Evolutionary conservation across 2,888 invertebrate genomes (phyloP).

Genomic region (Drosophila algonquin): DNA sequence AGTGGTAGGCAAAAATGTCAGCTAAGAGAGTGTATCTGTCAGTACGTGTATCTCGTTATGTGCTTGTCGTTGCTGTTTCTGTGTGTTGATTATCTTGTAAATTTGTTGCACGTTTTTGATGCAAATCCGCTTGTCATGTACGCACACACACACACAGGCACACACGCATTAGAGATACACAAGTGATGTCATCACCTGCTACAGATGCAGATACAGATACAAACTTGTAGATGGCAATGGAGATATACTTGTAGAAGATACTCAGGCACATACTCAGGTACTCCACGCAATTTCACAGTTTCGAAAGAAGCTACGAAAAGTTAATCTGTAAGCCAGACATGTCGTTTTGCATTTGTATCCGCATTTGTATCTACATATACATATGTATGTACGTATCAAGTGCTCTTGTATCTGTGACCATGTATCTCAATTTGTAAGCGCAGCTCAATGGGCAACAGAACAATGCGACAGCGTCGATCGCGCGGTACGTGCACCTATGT

Average conservation of each 20-base stretch:
- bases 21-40: constrained; percentile 3
- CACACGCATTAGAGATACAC: constrained; percentile 44
- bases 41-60: constrained; percentile 40
- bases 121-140: constrained; percentile 56
- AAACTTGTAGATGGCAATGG: not conserved
- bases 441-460: constrained; percentile 11
- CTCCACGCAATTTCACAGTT: constrained; percentile 30
- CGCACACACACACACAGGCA: constrained; percentile 5
- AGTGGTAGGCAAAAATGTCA: not conserved
- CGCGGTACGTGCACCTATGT: not conserved
- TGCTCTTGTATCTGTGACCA: constrained; percentile 1
- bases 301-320: not conserved
- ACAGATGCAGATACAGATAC: constrained; percentile 17
- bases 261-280: not conserved
- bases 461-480: constrained; percentile 5
- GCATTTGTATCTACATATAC: not conserved
- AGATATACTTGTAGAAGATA: constrained; percentile 12
- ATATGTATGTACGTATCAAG: no score
- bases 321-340: constrained; percentile 33
- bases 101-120: constrained; percentile 56
- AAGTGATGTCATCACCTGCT: constrained; percentile 53
- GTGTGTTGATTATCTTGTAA: constrained; percentile 54
- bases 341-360: not conserved
- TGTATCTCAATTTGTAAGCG: constrained; percentile 32
- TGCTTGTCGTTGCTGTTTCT: constrained; percentile 15